phyloP scores from a whole-genome alignment of 2,113 vertebrate species.

The Theristicus caerulescens region DNA sequence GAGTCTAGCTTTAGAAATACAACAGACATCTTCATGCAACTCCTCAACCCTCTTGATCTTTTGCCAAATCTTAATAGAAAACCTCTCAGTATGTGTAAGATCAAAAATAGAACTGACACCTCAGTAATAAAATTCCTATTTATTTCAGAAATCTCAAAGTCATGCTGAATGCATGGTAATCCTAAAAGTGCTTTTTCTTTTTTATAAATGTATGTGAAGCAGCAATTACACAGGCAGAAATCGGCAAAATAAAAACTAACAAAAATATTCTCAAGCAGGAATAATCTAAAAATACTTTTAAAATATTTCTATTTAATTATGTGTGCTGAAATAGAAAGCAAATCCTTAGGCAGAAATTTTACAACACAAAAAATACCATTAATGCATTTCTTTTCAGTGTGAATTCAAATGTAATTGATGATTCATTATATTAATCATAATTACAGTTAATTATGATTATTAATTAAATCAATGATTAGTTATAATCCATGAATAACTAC shows the following conservation, averaged over 20 bases:
- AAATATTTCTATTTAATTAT: not conserved
- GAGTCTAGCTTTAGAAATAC: not conserved
- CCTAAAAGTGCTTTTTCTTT: not conserved
- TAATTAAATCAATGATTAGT: not conserved
- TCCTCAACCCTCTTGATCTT: not conserved
- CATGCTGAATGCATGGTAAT: not conserved
- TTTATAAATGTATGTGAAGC: not conserved
- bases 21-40: not conserved
- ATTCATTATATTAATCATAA: not conserved
- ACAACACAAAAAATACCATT: not conserved
- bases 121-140: not conserved
- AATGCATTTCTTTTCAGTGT: not conserved
- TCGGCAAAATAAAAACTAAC: not conserved
- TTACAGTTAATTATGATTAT: not conserved
- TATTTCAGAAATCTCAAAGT: not conserved
- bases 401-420: not conserved
- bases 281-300: not conserved
- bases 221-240: not conserved
- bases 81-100: not conserved
- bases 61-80: not conserved
- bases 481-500: not conserved
- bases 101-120: not conserved
- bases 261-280: not conserved
- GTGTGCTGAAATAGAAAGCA: not conserved
- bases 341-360: not conserved